Conservation (phyloP, 2,113 vertebrate species). For the Nycticryphes semicollaris region DNA sequence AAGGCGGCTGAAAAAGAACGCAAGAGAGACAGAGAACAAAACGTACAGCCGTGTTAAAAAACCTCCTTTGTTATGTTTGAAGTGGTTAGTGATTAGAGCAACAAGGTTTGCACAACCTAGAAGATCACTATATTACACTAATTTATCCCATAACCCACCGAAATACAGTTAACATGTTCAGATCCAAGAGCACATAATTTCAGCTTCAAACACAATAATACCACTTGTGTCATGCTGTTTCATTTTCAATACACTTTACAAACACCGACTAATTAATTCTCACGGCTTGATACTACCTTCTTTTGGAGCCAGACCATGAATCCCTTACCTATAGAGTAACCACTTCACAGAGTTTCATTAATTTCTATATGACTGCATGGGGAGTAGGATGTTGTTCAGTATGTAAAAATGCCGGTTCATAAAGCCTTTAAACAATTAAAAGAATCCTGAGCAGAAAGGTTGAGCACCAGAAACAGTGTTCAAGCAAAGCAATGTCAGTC, state of each 20-base stretch:
- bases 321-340: neutral
- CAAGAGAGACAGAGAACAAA: neutral
- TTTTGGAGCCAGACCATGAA: neutral
- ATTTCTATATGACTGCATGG: neutral
- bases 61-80: neutral
- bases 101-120: neutral
- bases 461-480: neutral
- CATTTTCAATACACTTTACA: neutral
- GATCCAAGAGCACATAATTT: neutral
- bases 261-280: neutral
- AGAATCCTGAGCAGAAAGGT: neutral
- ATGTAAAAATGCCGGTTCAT: neutral
- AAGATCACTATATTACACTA: neutral
- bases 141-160: neutral
- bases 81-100: neutral
- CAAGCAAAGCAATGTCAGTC: neutral
- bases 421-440: neutral
- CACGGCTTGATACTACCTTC: neutral
- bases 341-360: neutral
- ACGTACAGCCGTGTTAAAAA: neutral
- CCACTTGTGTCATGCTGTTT: neutral
- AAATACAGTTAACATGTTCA: neutral
- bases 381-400: neutral
- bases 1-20: conserved; percentile 65
- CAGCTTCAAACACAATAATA: neutral